Percentiles rank a stretch among this genome's conserved stretches.
These are phyloP conservation scores for Anoplopoma fimbria DNA, from an alignment of 2,113 vertebrate species.

Conservation along the genomic window DNA sequence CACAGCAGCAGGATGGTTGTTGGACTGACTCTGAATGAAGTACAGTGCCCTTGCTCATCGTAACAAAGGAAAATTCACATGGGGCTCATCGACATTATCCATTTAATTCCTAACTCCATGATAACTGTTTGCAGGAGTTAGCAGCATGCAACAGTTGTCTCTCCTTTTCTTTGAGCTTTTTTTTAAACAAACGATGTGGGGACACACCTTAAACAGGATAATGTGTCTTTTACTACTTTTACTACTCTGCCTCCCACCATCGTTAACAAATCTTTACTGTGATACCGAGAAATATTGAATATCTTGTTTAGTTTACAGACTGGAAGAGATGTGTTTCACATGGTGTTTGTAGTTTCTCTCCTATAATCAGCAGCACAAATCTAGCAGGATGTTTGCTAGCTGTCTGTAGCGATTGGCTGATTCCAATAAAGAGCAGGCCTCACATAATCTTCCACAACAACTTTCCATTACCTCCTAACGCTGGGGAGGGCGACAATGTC, in stretches of 20 bases:
- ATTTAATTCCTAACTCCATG: no score
- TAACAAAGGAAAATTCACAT: no score
- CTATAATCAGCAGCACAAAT: neutral
- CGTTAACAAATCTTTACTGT: neutral
- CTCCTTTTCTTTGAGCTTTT: no score
- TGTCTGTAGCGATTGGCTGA: neutral
- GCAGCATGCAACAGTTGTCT: no score
- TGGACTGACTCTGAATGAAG: no score
- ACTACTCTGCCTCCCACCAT: neutral
- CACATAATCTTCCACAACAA: neutral
- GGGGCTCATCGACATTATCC: no score
- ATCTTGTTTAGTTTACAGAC: neutral
- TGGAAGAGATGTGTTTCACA: neutral
- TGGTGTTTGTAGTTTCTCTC: neutral
- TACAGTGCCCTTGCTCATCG: neutral
- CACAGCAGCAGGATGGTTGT: no score
- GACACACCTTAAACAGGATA: neutral
- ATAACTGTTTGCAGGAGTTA: no score
- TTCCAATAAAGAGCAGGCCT: conserved; percentile 4
- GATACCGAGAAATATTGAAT: neutral
- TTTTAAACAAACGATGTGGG: no score
- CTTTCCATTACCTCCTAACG: neutral
- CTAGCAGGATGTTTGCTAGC: neutral
- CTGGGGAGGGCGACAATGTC: neutral
- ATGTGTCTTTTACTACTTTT: neutral